Base-by-base conservation (phyloP, 2,113 vertebrate genomes). In the Oncorhynchus keta region DNA sequence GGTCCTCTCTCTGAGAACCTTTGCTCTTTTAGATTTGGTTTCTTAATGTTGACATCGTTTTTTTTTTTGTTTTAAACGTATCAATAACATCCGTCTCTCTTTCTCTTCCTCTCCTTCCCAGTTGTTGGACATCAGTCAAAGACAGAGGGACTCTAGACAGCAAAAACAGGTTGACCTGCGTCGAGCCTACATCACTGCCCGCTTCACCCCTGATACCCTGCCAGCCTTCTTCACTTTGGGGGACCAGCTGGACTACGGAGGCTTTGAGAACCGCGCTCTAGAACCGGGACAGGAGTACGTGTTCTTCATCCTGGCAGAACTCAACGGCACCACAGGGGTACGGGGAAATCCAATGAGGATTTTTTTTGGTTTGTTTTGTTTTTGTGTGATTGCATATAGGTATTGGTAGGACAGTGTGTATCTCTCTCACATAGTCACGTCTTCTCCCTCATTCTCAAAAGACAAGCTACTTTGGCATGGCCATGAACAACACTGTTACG, bases 251-350 rank as follows among this genome's bases (percentile, higher is more conserved):
- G 96, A 95, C 80, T 97, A 99, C 0, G 95, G 96, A 0, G 95
- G 96, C 80, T 99, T 97, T 0, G 96, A 98, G 88, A 99, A 99
- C 92, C 94, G 94, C 9, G 95, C 95, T 48, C 87, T 99, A 62
- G 97, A 99, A 84, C 89, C 96, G 0, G 97, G 97, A 32, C 96
- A 98, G 92, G 95, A 94, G 84, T 99, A 99, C 0, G 95, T 99
- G 30, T 93, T 99, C 88, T 99, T 99, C 73, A 94, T 99, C 88
- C 93, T 99, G 73, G 98, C 97, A 0, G 96, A 96, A 86, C 93
- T 99, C 26, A 97, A 97, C 86, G 95, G 94, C 5, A 95, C 93
- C 0, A 96, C 97, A 51, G 95, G 96, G 0, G 98, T 99, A 77
- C 90, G 91, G 39, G 26, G 87, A 61, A 74, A 32, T 28, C 20